These are phyloP conservation scores for Umimayanthus kanabou DNA, from an alignment of 92 coral and sea anemone genomes.

Conservation along the genomic window DNA sequence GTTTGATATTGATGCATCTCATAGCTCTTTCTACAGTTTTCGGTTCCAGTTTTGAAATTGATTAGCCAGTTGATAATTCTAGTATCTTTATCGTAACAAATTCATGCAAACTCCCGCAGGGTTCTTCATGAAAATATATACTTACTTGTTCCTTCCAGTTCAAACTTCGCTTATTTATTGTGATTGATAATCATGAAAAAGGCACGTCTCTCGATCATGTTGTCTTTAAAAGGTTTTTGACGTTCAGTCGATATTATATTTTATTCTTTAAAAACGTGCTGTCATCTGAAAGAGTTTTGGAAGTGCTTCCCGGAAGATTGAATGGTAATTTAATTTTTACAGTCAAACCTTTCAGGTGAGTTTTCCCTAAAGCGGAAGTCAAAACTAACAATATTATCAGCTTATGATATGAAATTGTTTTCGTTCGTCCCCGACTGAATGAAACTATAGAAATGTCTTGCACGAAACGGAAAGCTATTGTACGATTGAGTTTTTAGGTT, in stretches of 20 bases:
- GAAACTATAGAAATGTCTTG: not conserved
- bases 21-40: not conserved
- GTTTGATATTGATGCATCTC: not conserved
- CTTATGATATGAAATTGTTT: not conserved
- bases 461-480: not conserved
- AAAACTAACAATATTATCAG: not conserved
- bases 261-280: not conserved
- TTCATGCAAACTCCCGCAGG: not conserved
- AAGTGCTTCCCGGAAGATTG: no score
- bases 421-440: not conserved
- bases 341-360: no score
- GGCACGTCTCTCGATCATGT: no score
- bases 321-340: not conserved
- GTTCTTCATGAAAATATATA: not conserved
- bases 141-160: not conserved
- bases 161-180: not conserved
- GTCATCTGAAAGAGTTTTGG: not conserved
- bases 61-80: not conserved
- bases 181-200: not conserved
- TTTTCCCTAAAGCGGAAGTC: not conserved
- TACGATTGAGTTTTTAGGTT: not conserved
- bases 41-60: not conserved
- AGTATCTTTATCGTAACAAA: not conserved
- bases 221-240: not conserved
- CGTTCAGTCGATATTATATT: no score